Percentiles rank a stretch among this genome's conserved stretches.
These are phyloP conservation scores for Periophthalmus magnuspinnatus DNA, from an alignment of 2,797 vertebrate species.

Conservation along the genomic window DNA sequence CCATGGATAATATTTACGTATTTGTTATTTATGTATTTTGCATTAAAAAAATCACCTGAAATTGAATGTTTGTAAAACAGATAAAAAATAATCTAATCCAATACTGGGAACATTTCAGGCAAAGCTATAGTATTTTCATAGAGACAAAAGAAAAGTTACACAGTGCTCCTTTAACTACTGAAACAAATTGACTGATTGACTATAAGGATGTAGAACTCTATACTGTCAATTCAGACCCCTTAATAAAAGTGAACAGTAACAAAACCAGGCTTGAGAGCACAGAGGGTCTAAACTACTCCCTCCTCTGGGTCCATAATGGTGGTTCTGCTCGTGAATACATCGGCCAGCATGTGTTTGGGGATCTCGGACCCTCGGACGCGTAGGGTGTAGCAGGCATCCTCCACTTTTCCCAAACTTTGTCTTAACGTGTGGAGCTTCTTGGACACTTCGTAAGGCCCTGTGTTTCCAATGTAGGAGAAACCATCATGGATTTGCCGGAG, in stretches of 20 bases:
- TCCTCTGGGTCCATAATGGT: slow-evolving; percentile 90
- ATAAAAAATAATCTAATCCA: no score
- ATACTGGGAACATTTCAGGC: no score
- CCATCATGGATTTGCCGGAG: slow-evolving; percentile 94
- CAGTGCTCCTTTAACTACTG: not conserved
- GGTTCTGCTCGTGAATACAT: slow-evolving; percentile 88
- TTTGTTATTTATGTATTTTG: no score
- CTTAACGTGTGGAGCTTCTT: slow-evolving; percentile 95
- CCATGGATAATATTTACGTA: no score
- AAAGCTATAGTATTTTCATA: no score
- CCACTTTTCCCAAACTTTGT: slow-evolving; percentile 96
- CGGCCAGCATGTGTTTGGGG: slow-evolving; percentile 96
- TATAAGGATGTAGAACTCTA: not conserved
- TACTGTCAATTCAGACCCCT: not conserved
- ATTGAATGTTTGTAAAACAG: no score
- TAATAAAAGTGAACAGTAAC: not conserved
- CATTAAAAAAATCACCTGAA: no score
- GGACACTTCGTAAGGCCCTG: slow-evolving; percentile 95
- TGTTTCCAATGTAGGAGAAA: slow-evolving; percentile 96
- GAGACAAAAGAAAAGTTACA: not conserved
- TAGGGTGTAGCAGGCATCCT: slow-evolving; percentile 94
- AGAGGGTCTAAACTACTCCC: slow-evolving; percentile 77
- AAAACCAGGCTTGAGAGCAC: not conserved
- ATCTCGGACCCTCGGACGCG: slow-evolving; percentile 95
- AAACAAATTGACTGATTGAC: not conserved